phyloP scores from a whole-genome alignment of 2,113 vertebrate genomes.

The Cairina moschata region DNA sequence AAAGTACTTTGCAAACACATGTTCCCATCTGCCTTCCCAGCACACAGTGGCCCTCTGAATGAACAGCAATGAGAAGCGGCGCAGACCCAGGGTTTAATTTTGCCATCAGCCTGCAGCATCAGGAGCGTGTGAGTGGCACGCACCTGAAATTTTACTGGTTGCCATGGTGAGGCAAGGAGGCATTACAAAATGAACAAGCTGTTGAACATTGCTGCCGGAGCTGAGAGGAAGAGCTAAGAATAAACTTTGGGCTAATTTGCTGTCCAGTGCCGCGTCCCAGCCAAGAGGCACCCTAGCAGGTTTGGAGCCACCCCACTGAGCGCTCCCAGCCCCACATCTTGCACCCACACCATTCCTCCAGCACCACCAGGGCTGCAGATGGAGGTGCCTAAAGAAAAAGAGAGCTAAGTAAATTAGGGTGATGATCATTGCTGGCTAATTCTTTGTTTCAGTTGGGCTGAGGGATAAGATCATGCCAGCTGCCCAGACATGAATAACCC shows the following conservation, averaged over 20 bases:
- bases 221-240: conserved; percentile 78
- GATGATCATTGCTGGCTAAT: conserved; percentile 45
- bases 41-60: conserved; percentile 4
- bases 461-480: neutral
- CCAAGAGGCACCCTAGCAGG: neutral
- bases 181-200: conserved; percentile 83
- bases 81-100: conserved; percentile 37
- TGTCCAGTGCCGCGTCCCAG: conserved; percentile 18
- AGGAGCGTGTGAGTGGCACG: conserved; percentile 44
- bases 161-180: conserved; percentile 77
- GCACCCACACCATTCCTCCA: accelerated
- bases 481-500: neutral
- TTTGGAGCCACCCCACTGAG: neutral
- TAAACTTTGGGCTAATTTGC: conserved; percentile 78
- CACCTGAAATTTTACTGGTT: conserved; percentile 81
- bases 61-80: neutral
- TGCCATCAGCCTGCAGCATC: conserved; percentile 59
- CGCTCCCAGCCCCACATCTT: neutral
- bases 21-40: conserved; percentile 45
- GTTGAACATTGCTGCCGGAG: conserved; percentile 78
- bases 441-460: neutral
- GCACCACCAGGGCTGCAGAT: neutral
- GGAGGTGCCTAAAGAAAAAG: conserved; percentile 16
- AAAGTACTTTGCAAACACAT: conserved; percentile 24
- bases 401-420: conserved; percentile 34